Percentiles rank a stretch among this genome's conserved stretches.
Conservation (phyloP, 1,140 invertebrate genomes). For the Mamestra configurata region DNA sequence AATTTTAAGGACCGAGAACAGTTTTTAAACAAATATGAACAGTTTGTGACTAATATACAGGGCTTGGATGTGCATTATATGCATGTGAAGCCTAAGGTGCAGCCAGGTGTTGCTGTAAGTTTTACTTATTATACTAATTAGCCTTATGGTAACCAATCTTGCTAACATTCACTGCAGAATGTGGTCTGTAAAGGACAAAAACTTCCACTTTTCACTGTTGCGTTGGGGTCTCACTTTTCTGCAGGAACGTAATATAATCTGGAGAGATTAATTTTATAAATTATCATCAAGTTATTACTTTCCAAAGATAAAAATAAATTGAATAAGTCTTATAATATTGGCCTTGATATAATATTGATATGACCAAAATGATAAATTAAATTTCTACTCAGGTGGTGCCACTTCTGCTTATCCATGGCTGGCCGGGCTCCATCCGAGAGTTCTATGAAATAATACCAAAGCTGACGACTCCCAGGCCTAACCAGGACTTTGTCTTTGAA, state of each 20-base stretch:
- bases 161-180: too few species aligned
- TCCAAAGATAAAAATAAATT: too few species aligned
- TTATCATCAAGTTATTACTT: too few species aligned
- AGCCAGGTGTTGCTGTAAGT: conserved; percentile 73
- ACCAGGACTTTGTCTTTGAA: conserved; percentile 92
- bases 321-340: too few species aligned
- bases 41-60: conserved; percentile 92
- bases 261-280: too few species aligned
- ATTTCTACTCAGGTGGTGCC: conserved; percentile 89
- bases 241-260: too few species aligned
- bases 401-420: conserved; percentile 94
- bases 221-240: too few species aligned
- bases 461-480: conserved; percentile 88
- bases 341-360: too few species aligned
- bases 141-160: too few species aligned
- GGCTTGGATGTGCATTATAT: conserved; percentile 87
- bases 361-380: too few species aligned
- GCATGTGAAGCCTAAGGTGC: conserved; percentile 75
- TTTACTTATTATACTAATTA: neutral
- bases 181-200: too few species aligned
- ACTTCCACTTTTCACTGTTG: too few species aligned
- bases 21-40: conserved; percentile 91
- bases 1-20: conserved; percentile 91
- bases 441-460: conserved; percentile 94
- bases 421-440: conserved; percentile 96